Conservation (phyloP, 2,113 vertebrate species). For the Tautogolabrus adspersus region DNA sequence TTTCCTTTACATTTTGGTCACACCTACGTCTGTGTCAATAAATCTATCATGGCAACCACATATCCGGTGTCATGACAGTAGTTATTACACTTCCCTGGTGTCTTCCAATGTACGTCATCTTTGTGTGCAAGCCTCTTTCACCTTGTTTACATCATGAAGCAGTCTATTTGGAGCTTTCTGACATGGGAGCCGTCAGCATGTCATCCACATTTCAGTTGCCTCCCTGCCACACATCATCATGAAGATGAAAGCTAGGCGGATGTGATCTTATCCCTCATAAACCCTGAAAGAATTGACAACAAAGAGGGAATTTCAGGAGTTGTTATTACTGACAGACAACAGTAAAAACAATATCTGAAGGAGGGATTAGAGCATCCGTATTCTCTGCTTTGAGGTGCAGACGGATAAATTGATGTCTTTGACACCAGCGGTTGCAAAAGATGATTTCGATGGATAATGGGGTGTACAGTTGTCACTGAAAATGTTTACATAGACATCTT, state of each 20-base stretch:
- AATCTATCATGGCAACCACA: neutral
- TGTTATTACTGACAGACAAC: conserved; percentile 33
- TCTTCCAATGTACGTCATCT: conserved; percentile 13
- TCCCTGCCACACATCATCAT: conserved; percentile 41
- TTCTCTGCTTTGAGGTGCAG: conserved; percentile 55
- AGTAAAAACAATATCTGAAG: conserved; percentile 61
- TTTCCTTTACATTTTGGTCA: neutral
- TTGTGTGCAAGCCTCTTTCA: conserved; percentile 48
- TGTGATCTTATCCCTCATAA: conserved; percentile 58
- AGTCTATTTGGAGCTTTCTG: conserved; percentile 46
- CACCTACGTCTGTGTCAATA: neutral
- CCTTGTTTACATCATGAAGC: conserved; percentile 59
- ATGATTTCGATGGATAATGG: conserved; percentile 47
- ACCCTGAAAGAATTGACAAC: conserved; percentile 51
- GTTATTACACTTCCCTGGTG: neutral
- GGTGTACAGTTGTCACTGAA: conserved; percentile 18
- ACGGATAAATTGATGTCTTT: conserved; percentile 51
- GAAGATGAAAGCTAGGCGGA: conserved; percentile 62
- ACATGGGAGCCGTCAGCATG: conserved; percentile 48
- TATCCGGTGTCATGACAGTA: neutral
- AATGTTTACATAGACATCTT: conserved; percentile 31
- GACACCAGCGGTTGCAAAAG: conserved; percentile 34
- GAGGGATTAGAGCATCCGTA: conserved; percentile 53
- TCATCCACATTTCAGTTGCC: conserved; percentile 54
- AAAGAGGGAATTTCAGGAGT: conserved; percentile 43